These are phyloP conservation scores for Rattus norvegicus DNA, from an alignment of 2,113 vertebrate species.

Conservation along the genomic window GRCr8 NC_086031.1:39088001-39088500, in stretches of 20 bases:
- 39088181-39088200: neutral
- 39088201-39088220: too few species aligned
- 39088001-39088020: neutral
- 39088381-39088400: neutral
- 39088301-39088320: accelerated
- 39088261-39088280: too few species aligned
- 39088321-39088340: too few species aligned
- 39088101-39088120: too few species aligned
- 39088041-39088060: neutral
- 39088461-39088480: neutral
- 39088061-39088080: neutral
- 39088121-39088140: neutral
- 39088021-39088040: neutral
- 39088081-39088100: neutral
- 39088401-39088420: neutral
- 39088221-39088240: too few species aligned
- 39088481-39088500: neutral
- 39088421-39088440: neutral
- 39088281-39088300: neutral
- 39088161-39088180: neutral
- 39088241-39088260: too few species aligned
- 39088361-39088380: neutral
- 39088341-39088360: neutral
- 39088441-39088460: neutral
- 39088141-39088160: neutral